phyloP scores from a whole-genome alignment of 2,888 invertebrate species.

The Ypsolopha sequella region DNA sequence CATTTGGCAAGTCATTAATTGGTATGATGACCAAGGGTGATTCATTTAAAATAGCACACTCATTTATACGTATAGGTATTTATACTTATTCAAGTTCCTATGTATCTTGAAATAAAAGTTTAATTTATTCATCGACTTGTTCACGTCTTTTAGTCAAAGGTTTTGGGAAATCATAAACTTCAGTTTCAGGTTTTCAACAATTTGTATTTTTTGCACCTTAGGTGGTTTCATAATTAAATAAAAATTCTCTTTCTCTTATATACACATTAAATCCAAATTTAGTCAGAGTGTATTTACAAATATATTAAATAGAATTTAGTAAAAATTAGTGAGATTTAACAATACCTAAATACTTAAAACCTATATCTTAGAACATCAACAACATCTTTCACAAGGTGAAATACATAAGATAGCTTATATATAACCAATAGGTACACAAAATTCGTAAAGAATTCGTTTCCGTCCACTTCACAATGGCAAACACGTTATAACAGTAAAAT shows the following conservation, averaged over 20 bases:
- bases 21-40: too few relatives aligned
- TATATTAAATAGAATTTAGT: constrained; percentile 72
- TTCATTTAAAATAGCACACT: too few relatives aligned
- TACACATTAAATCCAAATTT: constrained; percentile 70
- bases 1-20: too few relatives aligned
- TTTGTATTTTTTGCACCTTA: constrained; percentile 67
- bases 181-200: constrained; percentile 55
- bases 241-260: constrained; percentile 64
- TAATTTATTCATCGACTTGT: too few relatives aligned
- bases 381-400: constrained; percentile 64
- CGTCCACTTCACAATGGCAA: constrained; percentile 34
- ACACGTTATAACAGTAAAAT: constrained; percentile 34
- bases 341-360: constrained; percentile 57
- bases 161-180: too few relatives aligned
- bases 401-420: constrained; percentile 49
- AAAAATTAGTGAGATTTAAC: constrained; percentile 71
- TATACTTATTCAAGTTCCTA: too few relatives aligned
- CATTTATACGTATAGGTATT: too few relatives aligned
- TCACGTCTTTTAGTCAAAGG: too few relatives aligned
- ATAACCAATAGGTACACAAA: constrained; percentile 40
- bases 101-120: too few relatives aligned
- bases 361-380: constrained; percentile 65
- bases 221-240: constrained; percentile 65
- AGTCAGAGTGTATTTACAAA: constrained; percentile 72
- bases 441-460: constrained; percentile 46